Conservation (phyloP, 1,140 invertebrate genomes). For the Brachionus rotundiformis region DNA sequence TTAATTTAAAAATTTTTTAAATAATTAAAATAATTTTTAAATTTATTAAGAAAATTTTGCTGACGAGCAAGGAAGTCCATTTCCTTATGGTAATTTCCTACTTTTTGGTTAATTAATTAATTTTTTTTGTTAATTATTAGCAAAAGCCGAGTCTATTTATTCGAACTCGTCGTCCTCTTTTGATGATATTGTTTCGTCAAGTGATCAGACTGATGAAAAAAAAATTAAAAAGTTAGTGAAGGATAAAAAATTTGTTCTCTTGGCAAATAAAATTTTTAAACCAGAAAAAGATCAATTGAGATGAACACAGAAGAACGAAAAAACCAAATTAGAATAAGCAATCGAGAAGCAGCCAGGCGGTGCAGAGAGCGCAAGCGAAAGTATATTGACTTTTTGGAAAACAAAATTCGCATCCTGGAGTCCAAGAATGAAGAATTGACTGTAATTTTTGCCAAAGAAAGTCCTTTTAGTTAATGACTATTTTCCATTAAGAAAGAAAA, state of each 20-base stretch:
- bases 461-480: background rate
- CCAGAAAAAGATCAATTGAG: slow-evolving; percentile 17
- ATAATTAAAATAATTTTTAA: background rate
- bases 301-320: slow-evolving; percentile 24
- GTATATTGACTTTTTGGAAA: slow-evolving; percentile 36
- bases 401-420: background rate
- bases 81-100: slow-evolving; percentile 1
- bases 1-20: background rate
- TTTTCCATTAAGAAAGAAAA: slow-evolving; percentile 6
- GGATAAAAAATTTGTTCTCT: background rate
- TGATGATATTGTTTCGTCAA: slow-evolving; percentile 39
- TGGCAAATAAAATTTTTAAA: background rate
- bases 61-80: background rate
- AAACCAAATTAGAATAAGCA: slow-evolving; percentile 4
- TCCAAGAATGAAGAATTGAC: slow-evolving; percentile 7
- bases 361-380: slow-evolving; percentile 27
- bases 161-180: slow-evolving; percentile 10
- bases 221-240: slow-evolving; percentile 18
- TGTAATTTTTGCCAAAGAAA: background rate
- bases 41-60: background rate
- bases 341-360: slow-evolving; percentile 4
- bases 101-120: too few relatives aligned
- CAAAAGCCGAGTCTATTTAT: background rate
- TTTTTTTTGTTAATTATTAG: background rate
- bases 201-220: slow-evolving; percentile 18